Evolutionary conservation across 2,888 invertebrate genomes (phyloP).

Genomic region (Lasioglossum vierecki): DNA sequence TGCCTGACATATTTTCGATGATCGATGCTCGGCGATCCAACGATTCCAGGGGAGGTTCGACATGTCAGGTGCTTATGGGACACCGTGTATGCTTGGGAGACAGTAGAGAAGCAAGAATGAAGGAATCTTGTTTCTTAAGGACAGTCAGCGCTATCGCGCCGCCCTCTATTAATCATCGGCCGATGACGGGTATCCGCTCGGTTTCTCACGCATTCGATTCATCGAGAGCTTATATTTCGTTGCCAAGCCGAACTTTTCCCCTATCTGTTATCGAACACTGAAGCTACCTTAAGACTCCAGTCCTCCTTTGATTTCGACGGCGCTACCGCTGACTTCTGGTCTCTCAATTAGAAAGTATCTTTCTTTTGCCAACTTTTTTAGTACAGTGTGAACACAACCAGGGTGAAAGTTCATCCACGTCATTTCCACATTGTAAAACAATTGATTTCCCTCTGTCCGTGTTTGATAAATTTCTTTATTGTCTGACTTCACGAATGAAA

Average conservation of each 20-base stretch:
- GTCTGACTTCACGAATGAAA: neutral
- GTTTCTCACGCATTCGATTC: slow-evolving; percentile 73
- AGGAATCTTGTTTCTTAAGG: slow-evolving; percentile 67
- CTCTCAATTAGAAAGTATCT: slow-evolving; percentile 22
- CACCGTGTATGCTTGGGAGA: slow-evolving; percentile 66
- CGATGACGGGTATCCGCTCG: slow-evolving; percentile 70
- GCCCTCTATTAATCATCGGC: slow-evolving; percentile 73
- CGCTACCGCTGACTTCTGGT: slow-evolving; percentile 49
- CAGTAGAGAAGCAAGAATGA: slow-evolving; percentile 45
- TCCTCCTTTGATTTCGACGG: slow-evolving; percentile 53
- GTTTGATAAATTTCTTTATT: too few relatives aligned
- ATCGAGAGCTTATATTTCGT: slow-evolving; percentile 54
- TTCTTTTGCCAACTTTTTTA: too few relatives aligned
- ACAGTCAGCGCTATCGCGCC: slow-evolving; percentile 66
- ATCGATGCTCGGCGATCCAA: slow-evolving; percentile 67
- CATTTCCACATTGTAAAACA: too few relatives aligned
- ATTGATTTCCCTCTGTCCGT: too few relatives aligned
- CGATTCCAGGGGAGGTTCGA: slow-evolving; percentile 56
- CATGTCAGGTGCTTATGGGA: slow-evolving; percentile 73
- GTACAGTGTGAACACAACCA: too few relatives aligned
- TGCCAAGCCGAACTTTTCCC: slow-evolving; percentile 29
- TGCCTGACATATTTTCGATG: slow-evolving; percentile 70
- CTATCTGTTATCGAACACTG: slow-evolving; percentile 59
- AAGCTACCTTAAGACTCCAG: slow-evolving; percentile 43
- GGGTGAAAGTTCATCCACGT: too few relatives aligned